A percentile compares a stretch with the other conserved stretches of the same genome.
Conservation (phyloP, 1,140 invertebrate species). For the Scylla paramamosain region DNA sequence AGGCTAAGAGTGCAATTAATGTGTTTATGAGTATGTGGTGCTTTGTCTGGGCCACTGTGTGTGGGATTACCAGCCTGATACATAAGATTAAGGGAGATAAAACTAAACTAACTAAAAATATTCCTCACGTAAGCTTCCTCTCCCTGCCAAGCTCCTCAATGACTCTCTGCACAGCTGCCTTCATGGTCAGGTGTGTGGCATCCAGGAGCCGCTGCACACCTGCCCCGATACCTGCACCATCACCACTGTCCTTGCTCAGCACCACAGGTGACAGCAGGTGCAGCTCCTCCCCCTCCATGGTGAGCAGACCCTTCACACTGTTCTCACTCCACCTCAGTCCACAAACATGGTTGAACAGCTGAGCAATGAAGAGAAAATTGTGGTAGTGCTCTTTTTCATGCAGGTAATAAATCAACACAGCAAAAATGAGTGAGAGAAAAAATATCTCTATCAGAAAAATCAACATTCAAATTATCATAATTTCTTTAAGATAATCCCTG, state of each 20-base stretch:
- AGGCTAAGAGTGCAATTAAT: too few relatives aligned
- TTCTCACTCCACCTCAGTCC: slow-evolving; percentile 26
- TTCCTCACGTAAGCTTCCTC: slow-evolving; percentile 51
- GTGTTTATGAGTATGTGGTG: too few relatives aligned
- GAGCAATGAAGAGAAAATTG: neutral
- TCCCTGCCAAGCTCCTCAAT: slow-evolving; percentile 61
- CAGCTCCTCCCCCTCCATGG: slow-evolving; percentile 64
- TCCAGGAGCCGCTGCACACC: slow-evolving; percentile 59
- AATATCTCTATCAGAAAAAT: neutral
- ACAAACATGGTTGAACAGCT: slow-evolving; percentile 72
- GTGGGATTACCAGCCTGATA: too few relatives aligned
- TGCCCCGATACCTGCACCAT: neutral
- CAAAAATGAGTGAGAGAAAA: neutral
- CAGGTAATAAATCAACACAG: too few relatives aligned
- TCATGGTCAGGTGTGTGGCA: slow-evolving; percentile 37
- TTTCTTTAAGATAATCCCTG: too few relatives aligned
- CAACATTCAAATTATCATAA: too few relatives aligned
- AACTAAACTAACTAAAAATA: neutral
- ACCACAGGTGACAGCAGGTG: slow-evolving; percentile 27
- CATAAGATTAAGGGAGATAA: too few relatives aligned
- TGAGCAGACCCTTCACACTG: slow-evolving; percentile 54
- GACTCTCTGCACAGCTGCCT: slow-evolving; percentile 54
- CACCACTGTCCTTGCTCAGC: neutral
- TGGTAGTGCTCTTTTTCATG: neutral
- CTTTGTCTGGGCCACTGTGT: too few relatives aligned